These are phyloP conservation scores for Tachina grossa DNA, from an alignment of 2,888 invertebrate genomes.

Conservation along the genomic window DNA sequence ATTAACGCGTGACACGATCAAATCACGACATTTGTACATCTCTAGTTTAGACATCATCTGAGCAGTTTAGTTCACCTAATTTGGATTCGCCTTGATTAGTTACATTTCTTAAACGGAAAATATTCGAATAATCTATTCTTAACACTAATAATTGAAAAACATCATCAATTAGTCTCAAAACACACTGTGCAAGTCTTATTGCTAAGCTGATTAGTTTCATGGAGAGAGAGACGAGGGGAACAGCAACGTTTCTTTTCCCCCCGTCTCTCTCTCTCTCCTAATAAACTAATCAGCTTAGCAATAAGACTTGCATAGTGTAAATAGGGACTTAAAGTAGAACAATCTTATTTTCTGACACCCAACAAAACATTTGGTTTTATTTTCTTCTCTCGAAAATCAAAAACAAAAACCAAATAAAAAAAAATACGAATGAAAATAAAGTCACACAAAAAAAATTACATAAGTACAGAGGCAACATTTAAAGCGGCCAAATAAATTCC, in stretches of 20 bases:
- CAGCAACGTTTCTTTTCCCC: too few species aligned
- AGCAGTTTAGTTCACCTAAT: too few species aligned
- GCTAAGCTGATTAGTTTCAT: too few species aligned
- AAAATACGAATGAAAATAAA: constrained; percentile 22
- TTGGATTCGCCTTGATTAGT: background rate
- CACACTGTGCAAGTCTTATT: too few species aligned
- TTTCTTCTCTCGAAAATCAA: constrained; percentile 42
- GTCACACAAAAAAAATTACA: constrained; percentile 50
- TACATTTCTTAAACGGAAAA: background rate
- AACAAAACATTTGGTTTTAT: constrained; percentile 42
- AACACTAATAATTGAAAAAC: constrained; percentile 39
- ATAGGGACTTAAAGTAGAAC: constrained; percentile 39
- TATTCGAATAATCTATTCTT: constrained; percentile 33
- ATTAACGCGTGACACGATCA: too few species aligned
- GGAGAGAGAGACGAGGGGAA: too few species aligned
- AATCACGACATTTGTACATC: too few species aligned
- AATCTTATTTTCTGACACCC: constrained; percentile 50
- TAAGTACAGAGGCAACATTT: constrained; percentile 40
- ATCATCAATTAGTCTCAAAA: constrained; percentile 51
- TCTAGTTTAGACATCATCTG: too few species aligned
- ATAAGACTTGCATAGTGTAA: too few species aligned
- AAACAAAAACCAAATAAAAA: constrained; percentile 15
- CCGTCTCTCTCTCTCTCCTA: too few species aligned
- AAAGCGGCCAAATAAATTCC: constrained; percentile 21
- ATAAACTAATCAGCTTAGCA: too few species aligned